Base-by-base conservation (phyloP, 2,113 vertebrate species). In the Hystrix cristata region DNA sequence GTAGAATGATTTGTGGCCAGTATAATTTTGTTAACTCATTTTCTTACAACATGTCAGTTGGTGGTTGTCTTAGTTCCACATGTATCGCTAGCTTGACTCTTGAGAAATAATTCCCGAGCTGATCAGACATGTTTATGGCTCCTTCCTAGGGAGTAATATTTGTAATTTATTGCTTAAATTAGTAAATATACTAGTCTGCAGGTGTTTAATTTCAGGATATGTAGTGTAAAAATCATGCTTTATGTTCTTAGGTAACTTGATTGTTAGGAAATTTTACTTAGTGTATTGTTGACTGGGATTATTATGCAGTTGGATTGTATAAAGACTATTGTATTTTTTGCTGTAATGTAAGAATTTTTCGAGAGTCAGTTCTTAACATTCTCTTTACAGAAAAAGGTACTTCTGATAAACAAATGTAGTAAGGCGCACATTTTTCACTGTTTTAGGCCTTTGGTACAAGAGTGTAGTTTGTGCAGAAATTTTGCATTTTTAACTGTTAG, bases 401-500 rank as follows among this genome's bases (percentile, higher is more conserved):
- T 95, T 97, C 69, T 96, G 65, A 97, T 93, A 95, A 31, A 90
- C 76, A 97, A 92, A 92, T 96, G 46, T 65, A 84, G 46, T 84
- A 67, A 85, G 91, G 38, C 62, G 94, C 64, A 71, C 6, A 18
- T 69, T 95, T 96, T 93, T 93, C 31, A 81, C 79, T 96, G 78
- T 96, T 97, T 15, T 46, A 71, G 78, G 46, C 53, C 55, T 96
- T 87, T 85, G 91, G 43, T 94, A 78, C 55, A 8, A 82, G 72
- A 97, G 55, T 72, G 16, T 95, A 97, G 92, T 86, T 90, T 95
- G n/a, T 90, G 31, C 98, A 97, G 96, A 91, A 89, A 91, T 62
- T 97, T 97, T 97, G 65, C 91, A 94, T 79, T 97, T 95, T 76
- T 98, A 95, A 95, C 96, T 95, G 98, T 94, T 98, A 98, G 87